phyloP scores from a whole-genome alignment of 2,113 vertebrate genomes.

The Ifrita kowaldi region DNA sequence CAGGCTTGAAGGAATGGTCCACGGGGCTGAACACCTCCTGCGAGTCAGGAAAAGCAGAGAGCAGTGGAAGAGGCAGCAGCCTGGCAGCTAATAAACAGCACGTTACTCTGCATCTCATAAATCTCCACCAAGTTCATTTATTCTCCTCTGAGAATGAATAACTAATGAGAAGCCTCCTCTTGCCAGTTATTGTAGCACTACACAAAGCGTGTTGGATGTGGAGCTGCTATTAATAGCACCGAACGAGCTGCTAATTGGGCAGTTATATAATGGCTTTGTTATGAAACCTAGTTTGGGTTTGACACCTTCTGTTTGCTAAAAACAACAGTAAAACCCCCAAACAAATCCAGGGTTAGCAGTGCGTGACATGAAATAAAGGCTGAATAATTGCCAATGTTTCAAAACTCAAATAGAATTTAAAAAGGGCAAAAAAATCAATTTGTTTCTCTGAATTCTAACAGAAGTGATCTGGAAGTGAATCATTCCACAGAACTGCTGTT shows the following conservation, averaged over 20 bases:
- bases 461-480: background rate
- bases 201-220: background rate
- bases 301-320: slow-evolving; percentile 55
- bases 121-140: background rate
- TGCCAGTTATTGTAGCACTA: background rate
- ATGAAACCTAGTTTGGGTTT: slow-evolving; percentile 46
- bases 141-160: slow-evolving; percentile 4
- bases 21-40: background rate
- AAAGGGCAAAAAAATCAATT: background rate
- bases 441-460: background rate
- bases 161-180: background rate
- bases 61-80: background rate
- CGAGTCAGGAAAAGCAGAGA: background rate
- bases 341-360: background rate
- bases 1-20: background rate
- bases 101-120: background rate
- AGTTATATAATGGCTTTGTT: slow-evolving; percentile 53
- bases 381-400: background rate
- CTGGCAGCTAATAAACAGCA: background rate
- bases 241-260: slow-evolving; percentile 57
- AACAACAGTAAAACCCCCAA: background rate
- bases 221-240: slow-evolving; percentile 60
- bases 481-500: background rate
- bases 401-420: background rate
- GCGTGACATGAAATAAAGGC: background rate